These are phyloP conservation scores for Pontoporia blainvillei DNA, from an alignment of 2,113 vertebrate genomes.

Conservation along the genomic window DNA sequence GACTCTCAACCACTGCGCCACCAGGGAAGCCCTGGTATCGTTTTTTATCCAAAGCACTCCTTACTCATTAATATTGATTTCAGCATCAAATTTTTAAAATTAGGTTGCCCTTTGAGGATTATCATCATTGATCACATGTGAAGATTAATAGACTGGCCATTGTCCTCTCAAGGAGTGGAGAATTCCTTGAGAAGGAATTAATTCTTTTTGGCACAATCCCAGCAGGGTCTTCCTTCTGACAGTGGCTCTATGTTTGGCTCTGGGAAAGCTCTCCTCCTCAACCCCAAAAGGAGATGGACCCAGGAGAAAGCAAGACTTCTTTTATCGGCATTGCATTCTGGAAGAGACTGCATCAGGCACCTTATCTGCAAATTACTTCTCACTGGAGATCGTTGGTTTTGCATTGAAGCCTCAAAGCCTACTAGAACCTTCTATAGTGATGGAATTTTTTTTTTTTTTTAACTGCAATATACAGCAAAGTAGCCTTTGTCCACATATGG, in stretches of 20 bases:
- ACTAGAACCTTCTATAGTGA: neutral
- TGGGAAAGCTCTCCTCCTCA: neutral
- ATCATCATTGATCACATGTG: neutral
- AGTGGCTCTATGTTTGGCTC: neutral
- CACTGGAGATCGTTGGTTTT: neutral
- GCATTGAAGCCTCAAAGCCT: neutral
- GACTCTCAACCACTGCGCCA: no score
- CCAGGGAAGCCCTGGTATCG: no score
- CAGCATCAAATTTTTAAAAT: neutral
- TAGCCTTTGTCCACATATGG: neutral
- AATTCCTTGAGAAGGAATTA: no score
- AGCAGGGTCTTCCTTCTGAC: neutral
- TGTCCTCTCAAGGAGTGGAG: neutral
- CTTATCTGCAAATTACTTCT: neutral
- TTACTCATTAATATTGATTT: conserved; percentile 23
- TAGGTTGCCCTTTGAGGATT: neutral
- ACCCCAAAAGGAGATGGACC: neutral
- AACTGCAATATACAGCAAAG: neutral
- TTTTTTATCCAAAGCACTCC: neutral
- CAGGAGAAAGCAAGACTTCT: neutral
- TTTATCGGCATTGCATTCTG: neutral
- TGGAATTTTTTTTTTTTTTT: neutral
- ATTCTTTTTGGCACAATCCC: neutral
- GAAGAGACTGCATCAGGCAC: neutral
- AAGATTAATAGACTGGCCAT: neutral